Evolutionary conservation across 2,888 invertebrate genomes (phyloP).

Genomic region (Brachyptera risi): DNA sequence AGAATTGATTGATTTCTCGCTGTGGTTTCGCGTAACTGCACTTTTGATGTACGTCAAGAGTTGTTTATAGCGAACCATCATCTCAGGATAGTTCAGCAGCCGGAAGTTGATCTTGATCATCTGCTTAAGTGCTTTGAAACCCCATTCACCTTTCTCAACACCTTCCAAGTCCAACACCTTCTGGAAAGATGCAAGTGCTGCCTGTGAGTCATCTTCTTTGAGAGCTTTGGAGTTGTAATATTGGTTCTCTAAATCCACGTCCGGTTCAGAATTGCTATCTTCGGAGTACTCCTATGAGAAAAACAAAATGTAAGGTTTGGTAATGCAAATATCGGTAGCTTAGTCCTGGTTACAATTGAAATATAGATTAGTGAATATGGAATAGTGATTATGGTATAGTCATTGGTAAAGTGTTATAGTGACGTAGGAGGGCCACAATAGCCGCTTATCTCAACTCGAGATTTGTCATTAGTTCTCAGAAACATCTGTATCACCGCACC

Average conservation of each 20-base stretch:
- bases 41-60: slow-evolving; percentile 97
- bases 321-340: not conserved
- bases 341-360: no score
- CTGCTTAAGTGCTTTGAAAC: slow-evolving; percentile 98
- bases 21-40: slow-evolving; percentile 98
- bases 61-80: slow-evolving; percentile 95
- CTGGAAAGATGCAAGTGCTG: slow-evolving; percentile 89
- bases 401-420: no score
- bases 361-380: no score
- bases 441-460: no score
- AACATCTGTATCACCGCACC: no score
- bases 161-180: slow-evolving; percentile 95
- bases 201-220: slow-evolving; percentile 93
- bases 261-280: slow-evolving; percentile 98
- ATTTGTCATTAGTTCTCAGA: no score
- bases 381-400: no score
- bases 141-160: slow-evolving; percentile 99
- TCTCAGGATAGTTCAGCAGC: slow-evolving; percentile 92
- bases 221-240: slow-evolving; percentile 98
- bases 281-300: slow-evolving; percentile 89
- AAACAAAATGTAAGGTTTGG: slow-evolving; percentile 3
- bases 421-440: no score
- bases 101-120: slow-evolving; percentile 99
- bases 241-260: slow-evolving; percentile 98
- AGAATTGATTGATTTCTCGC: slow-evolving; percentile 99